Evolutionary conservation across 2,888 invertebrate genomes (phyloP), one percentile per base, ranked within the genome.

Genomic region (Anorthoa munda): DNA sequence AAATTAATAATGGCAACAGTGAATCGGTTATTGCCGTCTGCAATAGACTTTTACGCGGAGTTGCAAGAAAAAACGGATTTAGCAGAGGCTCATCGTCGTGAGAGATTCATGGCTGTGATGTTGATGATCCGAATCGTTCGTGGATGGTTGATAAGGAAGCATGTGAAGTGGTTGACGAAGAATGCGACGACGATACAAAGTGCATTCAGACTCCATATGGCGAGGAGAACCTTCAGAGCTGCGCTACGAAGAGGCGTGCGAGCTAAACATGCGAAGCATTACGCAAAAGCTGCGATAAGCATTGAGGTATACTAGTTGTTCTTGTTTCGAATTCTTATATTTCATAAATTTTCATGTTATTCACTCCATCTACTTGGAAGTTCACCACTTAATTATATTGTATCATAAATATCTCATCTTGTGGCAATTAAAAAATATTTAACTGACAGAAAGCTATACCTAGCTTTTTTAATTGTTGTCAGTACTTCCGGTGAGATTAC

Each of bases 151-250:
- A 94, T 95, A 39, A 90, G 94, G 60, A 94, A 93, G 74, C 93
- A 96, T 75, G 77, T 96, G 17, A 91, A 91, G 2, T 94, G 94
- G 94, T 84, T 96, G 50, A 89, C 93, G 9, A 84, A 89, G 63
- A 94, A 95, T 66, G 95, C 95, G 4, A 91, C 77, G 3, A 94
- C 82, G 18, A 95, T 96, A 82, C 96, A 96, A 80, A 94, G 94
- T 61, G 95, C 95, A 0, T 95, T 93, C 75, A 93, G 95, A 85
- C 66, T 90, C 15, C 92, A 95, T 55, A 77, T 75, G 79, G 95
- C 95, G 15, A 88, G 93, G 13, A 93, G 93, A 84, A 89, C 87
- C 11, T 93, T 92, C 56, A 89, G 93, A 72, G 88, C 84, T 0
- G 94, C 93, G 12, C 85, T 96, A 66, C 92, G 92, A 77, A 86